Base-by-base conservation (phyloP, 2,113 vertebrate genomes). In the Menidia beryllina region DNA sequence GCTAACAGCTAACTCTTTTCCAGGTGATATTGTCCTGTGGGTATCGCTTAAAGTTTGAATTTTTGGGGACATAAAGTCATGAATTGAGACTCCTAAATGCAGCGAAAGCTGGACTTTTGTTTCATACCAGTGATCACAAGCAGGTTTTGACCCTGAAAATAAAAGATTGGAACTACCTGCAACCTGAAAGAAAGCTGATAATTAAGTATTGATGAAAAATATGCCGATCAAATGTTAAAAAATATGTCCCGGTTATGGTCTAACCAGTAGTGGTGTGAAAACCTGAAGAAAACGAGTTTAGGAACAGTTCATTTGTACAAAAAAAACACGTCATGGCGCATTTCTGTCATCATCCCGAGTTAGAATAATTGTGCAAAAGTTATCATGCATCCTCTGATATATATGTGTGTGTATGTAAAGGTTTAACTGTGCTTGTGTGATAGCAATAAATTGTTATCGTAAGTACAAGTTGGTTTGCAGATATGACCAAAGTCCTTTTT, bases 31-130 rank as follows among this genome's bases (percentile, higher is more conserved):
- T 45, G 59, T 70, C 69, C 73, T 66, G 60, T 65, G 4, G 27
- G 26, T 61, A 57, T 58, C 63, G 63, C 76, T 82, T 81, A 74
- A 77, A 60, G 25, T 58, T 76, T 38, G 52, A 47, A 73, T 23
- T 75, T 73, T 52, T 77, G 48, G 56, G 49, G 36, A 64, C 52
- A 61, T 25, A 41, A 34, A 50, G 30, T 43, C 2, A 0, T 11
- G 45, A 45, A 43, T 30, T 55, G 10, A 36, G 41, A 57, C 36
- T 53, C 20, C 68, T 60, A 47, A 51, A 9, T 30, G 53, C 59
- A 75, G 62, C 20, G 53, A 72, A 81, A 72, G 38, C 26, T 3
- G 51, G 73, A n/a, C n/a, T n/a, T n/a, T n/a, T n/a, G n/a, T n/a
- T n/a, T n/a, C n/a, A n/a, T n/a, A 24, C 17, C 52, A 72, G 48